Percentiles rank a stretch among this genome's conserved stretches.
These are phyloP conservation scores for Boleophthalmus pectinirostris DNA, from an alignment of 2,113 vertebrate species.

Conservation along the genomic window DNA sequence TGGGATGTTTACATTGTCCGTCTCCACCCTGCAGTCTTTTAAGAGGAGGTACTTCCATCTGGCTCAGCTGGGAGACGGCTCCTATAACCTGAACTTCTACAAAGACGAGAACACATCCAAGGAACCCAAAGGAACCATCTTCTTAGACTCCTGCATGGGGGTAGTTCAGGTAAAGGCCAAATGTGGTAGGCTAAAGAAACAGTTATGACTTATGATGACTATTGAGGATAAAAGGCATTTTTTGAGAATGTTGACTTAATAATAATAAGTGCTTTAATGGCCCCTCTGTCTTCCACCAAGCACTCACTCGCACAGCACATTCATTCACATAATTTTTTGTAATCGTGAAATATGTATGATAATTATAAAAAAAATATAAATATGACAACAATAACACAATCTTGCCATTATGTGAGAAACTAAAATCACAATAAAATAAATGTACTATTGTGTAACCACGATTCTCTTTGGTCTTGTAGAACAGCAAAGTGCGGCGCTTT, in stretches of 20 bases:
- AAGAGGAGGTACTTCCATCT: conserved; percentile 98
- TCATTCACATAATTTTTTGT: background rate
- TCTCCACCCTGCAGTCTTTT: conserved; percentile 84
- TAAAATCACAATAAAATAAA: background rate
- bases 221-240: background rate
- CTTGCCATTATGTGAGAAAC: background rate
- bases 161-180: conserved; percentile 88
- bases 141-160: conserved; percentile 97
- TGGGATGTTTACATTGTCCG: conserved; percentile 22
- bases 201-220: background rate
- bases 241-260: background rate
- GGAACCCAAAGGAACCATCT: conserved; percentile 99
- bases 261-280: too few species aligned
- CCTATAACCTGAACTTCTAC: conserved; percentile 99
- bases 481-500: conserved; percentile 93
- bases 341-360: background rate
- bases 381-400: background rate
- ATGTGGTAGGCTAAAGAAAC: background rate
- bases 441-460: background rate
- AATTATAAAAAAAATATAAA: background rate
- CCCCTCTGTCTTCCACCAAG: too few species aligned
- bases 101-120: conserved; percentile 99
- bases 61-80: conserved; percentile 95
- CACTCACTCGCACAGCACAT: too few species aligned
- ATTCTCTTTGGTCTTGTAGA: conserved; percentile 71